phyloP scores from a whole-genome alignment of 2,888 invertebrate genomes.

The Callimorpha dominula region DNA sequence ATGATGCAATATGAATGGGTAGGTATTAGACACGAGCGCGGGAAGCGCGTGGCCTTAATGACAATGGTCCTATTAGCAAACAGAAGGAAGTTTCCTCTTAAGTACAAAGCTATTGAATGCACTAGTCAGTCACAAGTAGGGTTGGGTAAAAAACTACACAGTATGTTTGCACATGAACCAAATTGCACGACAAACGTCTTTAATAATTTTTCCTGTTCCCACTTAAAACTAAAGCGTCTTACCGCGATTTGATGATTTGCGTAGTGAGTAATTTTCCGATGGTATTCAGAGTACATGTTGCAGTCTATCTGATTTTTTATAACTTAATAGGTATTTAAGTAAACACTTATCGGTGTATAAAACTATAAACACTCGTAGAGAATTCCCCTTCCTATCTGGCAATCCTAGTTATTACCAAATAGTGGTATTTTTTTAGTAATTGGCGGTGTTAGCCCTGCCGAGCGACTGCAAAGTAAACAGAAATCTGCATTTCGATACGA shows the following conservation, averaged over 20 bases:
- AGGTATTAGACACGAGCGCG: background rate
- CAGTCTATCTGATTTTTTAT: constrained; percentile 2
- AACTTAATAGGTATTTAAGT: background rate
- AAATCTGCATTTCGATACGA: too few species aligned
- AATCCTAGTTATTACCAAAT: too few species aligned
- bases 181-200: background rate
- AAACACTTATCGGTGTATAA: background rate
- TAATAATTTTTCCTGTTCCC: background rate
- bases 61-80: constrained; percentile 24
- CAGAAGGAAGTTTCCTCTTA: constrained; percentile 12
- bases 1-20: background rate
- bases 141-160: background rate
- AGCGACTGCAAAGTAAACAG: background rate
- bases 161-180: background rate
- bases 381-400: too few species aligned
- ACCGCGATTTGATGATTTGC: background rate
- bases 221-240: background rate
- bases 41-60: constrained; percentile 36
- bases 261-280: background rate
- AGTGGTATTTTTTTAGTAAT: background rate
- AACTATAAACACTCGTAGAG: background rate
- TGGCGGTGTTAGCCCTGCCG: background rate
- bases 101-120: constrained; percentile 11
- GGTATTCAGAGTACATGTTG: background rate
- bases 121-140: background rate